A percentile compares a stretch with the other conserved stretches of the same genome.
These are phyloP conservation scores for Argyrosomus regius DNA, from an alignment of 2,797 vertebrate genomes.

Conservation along the genomic window DNA sequence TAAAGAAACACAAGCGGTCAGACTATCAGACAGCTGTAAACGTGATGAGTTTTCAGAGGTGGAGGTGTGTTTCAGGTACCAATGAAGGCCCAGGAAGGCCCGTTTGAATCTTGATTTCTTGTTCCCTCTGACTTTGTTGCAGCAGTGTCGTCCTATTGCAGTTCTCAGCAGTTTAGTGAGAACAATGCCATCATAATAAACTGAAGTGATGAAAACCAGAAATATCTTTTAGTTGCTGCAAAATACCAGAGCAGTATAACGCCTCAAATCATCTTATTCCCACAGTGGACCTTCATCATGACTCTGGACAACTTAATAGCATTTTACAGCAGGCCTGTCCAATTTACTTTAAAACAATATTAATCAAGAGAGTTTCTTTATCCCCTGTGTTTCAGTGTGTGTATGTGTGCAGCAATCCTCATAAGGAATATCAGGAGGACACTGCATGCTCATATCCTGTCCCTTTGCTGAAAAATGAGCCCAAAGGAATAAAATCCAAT, in stretches of 20 bases:
- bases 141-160: too few relatives aligned
- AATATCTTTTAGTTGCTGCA: not conserved
- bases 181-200: too few relatives aligned
- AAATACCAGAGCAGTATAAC: not conserved
- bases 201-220: not conserved
- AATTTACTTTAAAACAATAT: too few relatives aligned
- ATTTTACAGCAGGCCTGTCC: not conserved
- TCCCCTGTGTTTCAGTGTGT: not conserved
- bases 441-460: conserved; percentile 68
- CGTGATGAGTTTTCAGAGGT: not conserved
- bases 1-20: not conserved
- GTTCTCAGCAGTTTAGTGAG: not conserved
- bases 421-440: conserved; percentile 35
- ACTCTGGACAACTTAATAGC: not conserved
- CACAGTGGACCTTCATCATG: not conserved
- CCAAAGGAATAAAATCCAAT: conserved; percentile 68
- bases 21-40: not conserved
- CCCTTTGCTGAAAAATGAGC: conserved; percentile 50
- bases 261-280: not conserved
- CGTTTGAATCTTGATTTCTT: not conserved
- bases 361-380: not conserved
- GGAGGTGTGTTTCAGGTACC: too few relatives aligned
- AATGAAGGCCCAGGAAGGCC: not conserved
- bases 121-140: not conserved
- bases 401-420: conserved; percentile 1